These are phyloP conservation scores for Sebastiscus tertius DNA, from an alignment of 2,797 vertebrate species.

Conservation along the genomic window DNA sequence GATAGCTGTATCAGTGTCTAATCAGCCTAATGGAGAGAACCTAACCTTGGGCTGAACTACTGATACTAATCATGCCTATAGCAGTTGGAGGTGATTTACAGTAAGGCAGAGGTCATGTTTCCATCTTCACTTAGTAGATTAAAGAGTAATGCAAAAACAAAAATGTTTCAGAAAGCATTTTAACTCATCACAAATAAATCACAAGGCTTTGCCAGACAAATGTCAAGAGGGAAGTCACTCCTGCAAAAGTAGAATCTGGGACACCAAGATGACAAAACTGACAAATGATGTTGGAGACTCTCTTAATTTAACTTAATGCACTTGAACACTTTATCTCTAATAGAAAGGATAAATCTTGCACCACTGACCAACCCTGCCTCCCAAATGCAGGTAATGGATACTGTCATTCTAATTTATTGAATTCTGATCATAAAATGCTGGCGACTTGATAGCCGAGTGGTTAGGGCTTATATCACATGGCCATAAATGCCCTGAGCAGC, in stretches of 20 bases:
- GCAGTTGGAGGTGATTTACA: constrained; percentile 1
- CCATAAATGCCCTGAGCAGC: not conserved
- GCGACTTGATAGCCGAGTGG: not conserved
- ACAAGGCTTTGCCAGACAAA: not conserved
- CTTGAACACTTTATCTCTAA: not conserved
- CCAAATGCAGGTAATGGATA: not conserved
- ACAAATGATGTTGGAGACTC: not conserved
- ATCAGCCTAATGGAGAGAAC: constrained; percentile 66
- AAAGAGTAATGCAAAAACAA: not conserved
- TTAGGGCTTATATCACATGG: not conserved
- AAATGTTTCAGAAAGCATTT: not conserved
- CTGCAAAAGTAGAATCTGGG: not conserved
- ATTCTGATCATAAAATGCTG: not conserved
- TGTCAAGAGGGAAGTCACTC: not conserved
- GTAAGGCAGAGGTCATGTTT: not conserved
- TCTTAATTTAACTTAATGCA: not conserved
- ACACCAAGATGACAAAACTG: not conserved
- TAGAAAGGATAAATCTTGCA: not conserved
- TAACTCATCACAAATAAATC: not conserved
- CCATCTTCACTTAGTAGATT: not conserved
- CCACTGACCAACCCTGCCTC: not conserved
- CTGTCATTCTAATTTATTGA: not conserved
- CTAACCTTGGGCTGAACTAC: constrained; percentile 10
- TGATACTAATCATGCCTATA: not conserved
- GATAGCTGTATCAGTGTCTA: constrained; percentile 41